Evolutionary conservation across 2,888 invertebrate genomes (phyloP).

Genomic region (Agrochola lota): DNA sequence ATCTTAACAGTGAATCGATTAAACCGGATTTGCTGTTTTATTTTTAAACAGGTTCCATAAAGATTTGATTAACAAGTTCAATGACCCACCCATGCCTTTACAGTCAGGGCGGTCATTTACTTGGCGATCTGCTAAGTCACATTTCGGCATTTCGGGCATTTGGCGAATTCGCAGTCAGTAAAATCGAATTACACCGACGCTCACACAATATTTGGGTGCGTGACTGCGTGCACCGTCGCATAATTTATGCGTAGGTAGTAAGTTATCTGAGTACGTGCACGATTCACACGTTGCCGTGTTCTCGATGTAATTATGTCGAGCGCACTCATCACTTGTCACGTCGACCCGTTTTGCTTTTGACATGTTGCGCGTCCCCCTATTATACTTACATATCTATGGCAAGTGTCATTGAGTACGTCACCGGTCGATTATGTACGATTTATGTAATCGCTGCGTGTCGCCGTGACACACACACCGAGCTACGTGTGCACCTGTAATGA

Average conservation of each 20-base stretch:
- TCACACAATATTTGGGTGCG: constrained; percentile 15
- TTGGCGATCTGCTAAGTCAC: not conserved
- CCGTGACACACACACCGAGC: constrained; percentile 49
- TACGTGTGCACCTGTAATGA: constrained; percentile 66
- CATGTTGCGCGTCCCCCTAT: constrained; percentile 24
- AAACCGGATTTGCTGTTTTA: not conserved
- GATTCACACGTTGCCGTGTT: constrained; percentile 3
- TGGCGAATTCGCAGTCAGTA: not conserved
- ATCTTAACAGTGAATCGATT: not conserved
- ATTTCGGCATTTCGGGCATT: not conserved
- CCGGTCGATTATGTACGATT: constrained; percentile 67
- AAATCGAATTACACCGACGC: not conserved
- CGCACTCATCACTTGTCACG: constrained; percentile 34
- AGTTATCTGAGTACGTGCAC: constrained; percentile 1
- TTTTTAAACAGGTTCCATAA: constrained; percentile 25
- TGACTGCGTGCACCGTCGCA: not conserved
- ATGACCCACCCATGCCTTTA: constrained; percentile 8
- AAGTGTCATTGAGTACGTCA: constrained; percentile 59
- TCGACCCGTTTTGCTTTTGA: constrained; percentile 22
- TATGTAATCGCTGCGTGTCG: constrained; percentile 69
- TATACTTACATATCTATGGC: constrained; percentile 35
- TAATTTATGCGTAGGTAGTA: not conserved
- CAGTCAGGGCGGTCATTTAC: not conserved
- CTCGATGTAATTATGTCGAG: constrained; percentile 7
- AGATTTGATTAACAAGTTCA: constrained; percentile 29